Conservation (phyloP, 2,888 invertebrate genomes). For the Andrena haemorrhoa region DNA sequence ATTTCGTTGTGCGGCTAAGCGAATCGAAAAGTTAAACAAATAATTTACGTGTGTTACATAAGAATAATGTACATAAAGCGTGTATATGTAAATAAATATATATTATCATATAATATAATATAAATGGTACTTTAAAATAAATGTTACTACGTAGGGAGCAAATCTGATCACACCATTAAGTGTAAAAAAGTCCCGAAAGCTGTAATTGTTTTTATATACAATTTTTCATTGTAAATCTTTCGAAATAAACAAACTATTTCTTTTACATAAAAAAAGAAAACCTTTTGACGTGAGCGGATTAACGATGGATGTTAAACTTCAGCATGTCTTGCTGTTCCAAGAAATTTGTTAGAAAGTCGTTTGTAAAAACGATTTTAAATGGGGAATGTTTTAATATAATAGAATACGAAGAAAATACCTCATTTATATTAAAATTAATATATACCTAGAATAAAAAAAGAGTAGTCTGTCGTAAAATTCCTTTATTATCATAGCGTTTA, state of each 20-base stretch:
- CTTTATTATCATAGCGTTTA: neutral
- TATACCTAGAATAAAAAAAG: neutral
- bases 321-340: slow-evolving; percentile 5
- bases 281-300: slow-evolving; percentile 1
- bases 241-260: slow-evolving; percentile 40
- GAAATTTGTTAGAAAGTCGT: neutral
- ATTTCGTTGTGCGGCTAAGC: slow-evolving; percentile 18
- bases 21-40: slow-evolving; percentile 24
- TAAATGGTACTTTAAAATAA: slow-evolving; percentile 46
- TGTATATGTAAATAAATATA: slow-evolving; percentile 55
- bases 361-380: neutral
- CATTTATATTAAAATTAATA: slow-evolving; percentile 14
- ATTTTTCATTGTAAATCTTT: slow-evolving; percentile 51
- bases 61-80: slow-evolving; percentile 52
- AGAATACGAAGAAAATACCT: neutral
- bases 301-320: neutral
- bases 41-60: slow-evolving; percentile 42
- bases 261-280: slow-evolving; percentile 23
- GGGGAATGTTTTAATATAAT: neutral
- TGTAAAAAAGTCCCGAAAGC: slow-evolving; percentile 42
- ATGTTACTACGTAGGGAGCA: slow-evolving; percentile 33
- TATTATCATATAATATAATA: slow-evolving; percentile 35
- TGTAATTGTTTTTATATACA: slow-evolving; percentile 56
- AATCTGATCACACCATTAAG: slow-evolving; percentile 27
- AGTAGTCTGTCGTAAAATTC: slow-evolving; percentile 7